These are phyloP conservation scores for Hedya salicella DNA, from an alignment of 2,888 invertebrate species.

Conservation along the genomic window DNA sequence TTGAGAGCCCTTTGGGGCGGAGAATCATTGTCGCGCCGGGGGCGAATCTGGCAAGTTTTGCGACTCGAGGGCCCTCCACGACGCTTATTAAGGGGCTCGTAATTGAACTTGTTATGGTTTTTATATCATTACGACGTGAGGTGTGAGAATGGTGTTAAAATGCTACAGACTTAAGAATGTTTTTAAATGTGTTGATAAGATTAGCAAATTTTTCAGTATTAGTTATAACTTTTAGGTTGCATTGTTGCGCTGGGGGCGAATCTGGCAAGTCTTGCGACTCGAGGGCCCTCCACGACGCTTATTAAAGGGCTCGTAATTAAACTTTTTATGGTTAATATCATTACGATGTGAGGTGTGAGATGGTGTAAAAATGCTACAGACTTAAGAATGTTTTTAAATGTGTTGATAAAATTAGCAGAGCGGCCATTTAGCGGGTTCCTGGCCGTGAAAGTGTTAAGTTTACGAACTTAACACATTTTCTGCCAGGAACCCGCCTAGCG, in stretches of 20 bases:
- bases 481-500: too few species aligned
- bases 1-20: slow-evolving; percentile 28
- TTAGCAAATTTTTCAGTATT: too few species aligned
- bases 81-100: slow-evolving; percentile 31
- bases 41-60: slow-evolving; percentile 31
- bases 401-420: too few species aligned
- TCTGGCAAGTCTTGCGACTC: slow-evolving; percentile 25
- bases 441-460: too few species aligned
- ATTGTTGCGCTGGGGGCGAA: slow-evolving; percentile 20
- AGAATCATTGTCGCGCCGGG: slow-evolving; percentile 15
- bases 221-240: too few species aligned
- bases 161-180: neutral
- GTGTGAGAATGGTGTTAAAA: neutral
- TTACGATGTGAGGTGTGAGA: neutral
- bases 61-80: slow-evolving; percentile 28
- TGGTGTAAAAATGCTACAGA: neutral
- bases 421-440: too few species aligned
- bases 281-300: slow-evolving; percentile 32
- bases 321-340: slow-evolving; percentile 18
- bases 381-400: neutral
- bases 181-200: neutral
- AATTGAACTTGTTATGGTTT: slow-evolving; percentile 30
- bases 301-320: slow-evolving; percentile 32
- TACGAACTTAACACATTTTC: too few species aligned
- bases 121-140: neutral